Conservation (phyloP, 1,140 invertebrate species). For the Sitobion miscanthi region DNA sequence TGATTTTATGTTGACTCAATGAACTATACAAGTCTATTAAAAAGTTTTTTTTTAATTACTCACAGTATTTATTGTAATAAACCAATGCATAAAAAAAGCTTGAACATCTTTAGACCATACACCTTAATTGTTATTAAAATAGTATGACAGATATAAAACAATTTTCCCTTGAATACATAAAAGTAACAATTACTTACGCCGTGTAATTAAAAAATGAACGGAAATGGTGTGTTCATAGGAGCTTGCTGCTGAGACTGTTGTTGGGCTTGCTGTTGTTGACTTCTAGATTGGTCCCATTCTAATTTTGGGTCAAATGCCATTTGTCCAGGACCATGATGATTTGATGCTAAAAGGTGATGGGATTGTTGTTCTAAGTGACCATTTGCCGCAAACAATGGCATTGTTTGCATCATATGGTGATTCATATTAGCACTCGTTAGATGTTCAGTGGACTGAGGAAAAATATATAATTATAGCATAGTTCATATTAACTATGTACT, state of each 20-base stretch:
- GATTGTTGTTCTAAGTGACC: slow-evolving; percentile 50
- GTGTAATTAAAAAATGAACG: slow-evolving; percentile 42
- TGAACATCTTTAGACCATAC: not conserved
- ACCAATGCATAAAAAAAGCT: not conserved
- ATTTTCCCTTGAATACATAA: not conserved
- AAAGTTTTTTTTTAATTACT: not conserved
- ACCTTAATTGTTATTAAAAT: not conserved
- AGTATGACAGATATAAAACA: not conserved
- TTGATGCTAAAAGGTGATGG: slow-evolving; percentile 42
- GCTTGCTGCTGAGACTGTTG: slow-evolving; percentile 45
- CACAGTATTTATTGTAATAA: not conserved
- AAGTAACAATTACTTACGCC: slow-evolving; percentile 43
- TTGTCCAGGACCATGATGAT: slow-evolving; percentile 42
- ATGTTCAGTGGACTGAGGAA: slow-evolving; percentile 46
- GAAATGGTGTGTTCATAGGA: slow-evolving; percentile 51
- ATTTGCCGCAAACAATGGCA: slow-evolving; percentile 47
- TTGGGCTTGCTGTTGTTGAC: slow-evolving; percentile 46
- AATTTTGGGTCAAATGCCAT: slow-evolving; percentile 50
- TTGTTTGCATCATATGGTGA: slow-evolving; percentile 54
- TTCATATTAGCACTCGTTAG: slow-evolving; percentile 27
- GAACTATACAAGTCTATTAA: not conserved
- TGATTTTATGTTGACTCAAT: not conserved
- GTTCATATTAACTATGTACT: not conserved
- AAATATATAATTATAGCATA: not conserved
- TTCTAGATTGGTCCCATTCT: slow-evolving; percentile 52